Conservation (phyloP, 2,113 vertebrate genomes). For the Datnioides undecimradiatus region DNA sequence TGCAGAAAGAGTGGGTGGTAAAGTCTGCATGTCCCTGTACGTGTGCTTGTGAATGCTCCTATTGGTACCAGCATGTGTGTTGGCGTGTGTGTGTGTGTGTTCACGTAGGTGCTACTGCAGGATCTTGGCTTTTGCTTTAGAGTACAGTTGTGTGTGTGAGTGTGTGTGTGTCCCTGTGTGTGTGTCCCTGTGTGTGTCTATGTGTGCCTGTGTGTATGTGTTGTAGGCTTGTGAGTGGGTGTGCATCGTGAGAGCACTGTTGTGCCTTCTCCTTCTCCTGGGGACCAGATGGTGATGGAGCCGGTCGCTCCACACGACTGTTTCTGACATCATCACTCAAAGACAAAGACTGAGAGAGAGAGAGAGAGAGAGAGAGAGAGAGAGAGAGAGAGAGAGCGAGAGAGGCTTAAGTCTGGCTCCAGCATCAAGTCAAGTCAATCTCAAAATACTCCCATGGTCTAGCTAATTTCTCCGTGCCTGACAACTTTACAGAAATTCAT, state of each 20-base stretch:
- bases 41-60: constrained; percentile 61
- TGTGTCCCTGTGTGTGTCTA: constrained; percentile 8
- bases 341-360: constrained; percentile 8
- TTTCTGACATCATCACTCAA: constrained; percentile 58
- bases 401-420: too few relatives aligned
- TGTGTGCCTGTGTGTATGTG: constrained; percentile 25
- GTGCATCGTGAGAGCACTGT: constrained; percentile 60
- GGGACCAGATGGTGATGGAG: constrained; percentile 76
- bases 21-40: constrained; percentile 59
- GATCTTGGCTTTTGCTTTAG: constrained; percentile 66
- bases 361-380: neutral
- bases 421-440: too few relatives aligned
- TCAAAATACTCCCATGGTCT: too few relatives aligned
- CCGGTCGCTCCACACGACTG: constrained; percentile 46
- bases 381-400: too few relatives aligned
- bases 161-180: constrained; percentile 20
- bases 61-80: constrained; percentile 66
- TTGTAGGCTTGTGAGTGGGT: constrained; percentile 55
- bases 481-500: too few relatives aligned
- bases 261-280: constrained; percentile 61
- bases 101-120: constrained; percentile 53
- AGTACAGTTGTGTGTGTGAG: constrained; percentile 30
- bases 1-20: constrained; percentile 69
- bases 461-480: too few relatives aligned
- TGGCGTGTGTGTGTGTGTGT: constrained; percentile 41